These are phyloP conservation scores for Thinocorus orbignyianus DNA, from an alignment of 2,113 vertebrate genomes.

Conservation along the genomic window DNA sequence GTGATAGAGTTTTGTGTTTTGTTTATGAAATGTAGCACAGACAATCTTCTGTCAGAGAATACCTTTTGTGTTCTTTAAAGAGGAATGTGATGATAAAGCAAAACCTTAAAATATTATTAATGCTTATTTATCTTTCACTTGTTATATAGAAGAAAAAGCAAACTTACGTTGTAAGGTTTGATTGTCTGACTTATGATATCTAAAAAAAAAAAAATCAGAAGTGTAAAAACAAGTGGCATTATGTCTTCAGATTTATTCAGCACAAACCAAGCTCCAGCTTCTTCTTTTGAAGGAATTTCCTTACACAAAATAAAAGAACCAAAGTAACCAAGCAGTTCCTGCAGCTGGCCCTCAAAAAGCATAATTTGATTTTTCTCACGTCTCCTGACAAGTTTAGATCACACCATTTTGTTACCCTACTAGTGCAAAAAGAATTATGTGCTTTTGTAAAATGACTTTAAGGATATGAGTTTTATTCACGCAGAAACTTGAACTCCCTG, in stretches of 20 bases:
- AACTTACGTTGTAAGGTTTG: constrained; percentile 93
- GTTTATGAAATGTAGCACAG: background rate
- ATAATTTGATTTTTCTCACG: background rate
- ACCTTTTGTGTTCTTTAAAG: background rate
- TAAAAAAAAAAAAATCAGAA: constrained; percentile 47
- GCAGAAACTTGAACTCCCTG: background rate
- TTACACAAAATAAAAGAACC: background rate
- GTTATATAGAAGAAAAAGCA: background rate
- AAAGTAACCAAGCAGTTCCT: background rate
- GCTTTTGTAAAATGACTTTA: background rate
- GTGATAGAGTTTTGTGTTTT: background rate
- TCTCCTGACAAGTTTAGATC: background rate
- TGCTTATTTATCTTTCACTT: background rate
- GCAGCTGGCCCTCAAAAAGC: background rate
- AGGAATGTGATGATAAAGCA: background rate
- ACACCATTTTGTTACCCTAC: background rate
- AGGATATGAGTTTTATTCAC: background rate
- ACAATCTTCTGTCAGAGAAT: background rate
- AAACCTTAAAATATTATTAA: background rate
- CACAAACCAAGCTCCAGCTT: background rate
- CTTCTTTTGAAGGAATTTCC: background rate
- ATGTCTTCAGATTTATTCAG: background rate
- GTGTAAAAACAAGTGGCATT: background rate
- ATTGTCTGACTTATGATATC: constrained; percentile 92
- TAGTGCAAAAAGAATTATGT: no score